Conservation (phyloP, 2,797 vertebrate genomes). For the Syncerus caffer region DNA sequence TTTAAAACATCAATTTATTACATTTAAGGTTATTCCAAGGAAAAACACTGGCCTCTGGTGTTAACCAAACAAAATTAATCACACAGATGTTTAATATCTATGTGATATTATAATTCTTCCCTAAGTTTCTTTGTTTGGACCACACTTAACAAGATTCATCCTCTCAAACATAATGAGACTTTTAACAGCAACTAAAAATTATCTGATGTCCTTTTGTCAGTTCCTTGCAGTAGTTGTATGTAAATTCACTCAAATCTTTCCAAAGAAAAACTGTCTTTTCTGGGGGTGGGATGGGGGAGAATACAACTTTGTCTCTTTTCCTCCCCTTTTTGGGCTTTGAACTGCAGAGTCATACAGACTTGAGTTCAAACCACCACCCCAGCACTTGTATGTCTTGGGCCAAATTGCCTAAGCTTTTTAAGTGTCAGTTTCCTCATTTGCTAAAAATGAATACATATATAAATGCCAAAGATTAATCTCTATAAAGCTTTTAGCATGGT, state of each 20-base stretch:
- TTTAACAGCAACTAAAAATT: constrained; percentile 42
- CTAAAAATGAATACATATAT: not conserved
- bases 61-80: constrained; percentile 73
- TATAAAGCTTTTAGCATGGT: not conserved
- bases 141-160: constrained; percentile 45
- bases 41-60: constrained; percentile 67
- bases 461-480: not conserved
- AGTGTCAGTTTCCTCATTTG: not conserved
- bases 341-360: not conserved
- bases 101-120: constrained; percentile 54
- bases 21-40: constrained; percentile 71
- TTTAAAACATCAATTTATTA: constrained; percentile 79
- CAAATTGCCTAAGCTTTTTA: not conserved
- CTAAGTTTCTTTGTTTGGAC: constrained; percentile 48
- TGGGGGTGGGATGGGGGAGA: not conserved
- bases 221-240: not conserved
- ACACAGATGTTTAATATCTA: constrained; percentile 67
- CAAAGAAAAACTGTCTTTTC: not conserved
- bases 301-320: not conserved
- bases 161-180: constrained; percentile 12
- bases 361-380: not conserved
- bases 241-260: constrained; percentile 4
- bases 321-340: not conserved
- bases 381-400: not conserved
- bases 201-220: not conserved